Evolutionary conservation across 1,140 invertebrate genomes (phyloP), one percentile per base, ranked within the genome.

Genomic region (Wiebesia pumilae): DNA sequence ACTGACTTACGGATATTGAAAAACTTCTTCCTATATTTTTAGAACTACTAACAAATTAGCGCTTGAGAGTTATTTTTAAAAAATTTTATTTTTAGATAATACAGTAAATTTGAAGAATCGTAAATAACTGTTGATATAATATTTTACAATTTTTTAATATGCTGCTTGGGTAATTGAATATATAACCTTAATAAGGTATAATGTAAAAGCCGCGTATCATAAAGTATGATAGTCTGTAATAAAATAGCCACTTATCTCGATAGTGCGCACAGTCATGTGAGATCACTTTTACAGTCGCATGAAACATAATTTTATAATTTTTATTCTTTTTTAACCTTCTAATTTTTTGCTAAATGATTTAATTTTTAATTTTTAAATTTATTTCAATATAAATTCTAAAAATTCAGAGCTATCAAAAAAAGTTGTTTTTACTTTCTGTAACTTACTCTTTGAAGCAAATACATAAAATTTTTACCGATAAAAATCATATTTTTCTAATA

Each of bases 1-100:
- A 71, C 77, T 24, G 71, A 12, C 71, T 84, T 84, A 19, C 69
- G 71, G 82, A 84, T 84, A 62, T 77, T 62, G 27, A 54, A 40
- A 65, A 65, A n/a, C 35, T 82, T 54, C 24, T 30, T 19, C 12
- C 12, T 30, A 38, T 75, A 40, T 43, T 43, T 43, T 10, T 1
- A 43, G 24, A 43, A 75, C 7, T 14, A 75, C 71, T 40, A 43
- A 43, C 33, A 33, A 21, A 75, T 75, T 43, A 1, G 35, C n/a
- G 43, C 33, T 38, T 69, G 30, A 10, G 30, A 62, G 19, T 21
- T 27, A 21, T 62, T 12, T 62, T 62, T 62, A 30, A 30, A 21
- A 30, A 35, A 38, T 38, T 71, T 19, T 71, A 38, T 71, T 71
- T 71, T 69, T 69, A 69, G 67, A 69, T 35, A 69, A 69, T 69